Base-by-base conservation (phyloP, 2,888 invertebrate species). In the Cordylochernes scorpioides region DNA sequence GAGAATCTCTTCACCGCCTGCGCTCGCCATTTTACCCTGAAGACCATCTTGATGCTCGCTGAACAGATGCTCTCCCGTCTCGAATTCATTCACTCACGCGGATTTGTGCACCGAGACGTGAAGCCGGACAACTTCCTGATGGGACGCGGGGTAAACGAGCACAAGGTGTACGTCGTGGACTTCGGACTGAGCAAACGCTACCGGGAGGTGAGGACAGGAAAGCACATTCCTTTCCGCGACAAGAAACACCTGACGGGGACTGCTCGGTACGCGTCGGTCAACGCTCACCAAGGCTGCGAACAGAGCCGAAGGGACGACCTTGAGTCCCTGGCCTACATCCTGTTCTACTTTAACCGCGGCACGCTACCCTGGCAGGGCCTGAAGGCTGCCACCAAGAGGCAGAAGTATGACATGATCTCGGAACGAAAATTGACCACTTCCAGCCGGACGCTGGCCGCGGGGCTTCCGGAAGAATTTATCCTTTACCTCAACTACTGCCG, bases 281-380 rank as follows among this genome's bases (percentile, higher is more conserved):
- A 22, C 14, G 22, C 22, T 5, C 22, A 22, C 14, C 5, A 14
- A 22, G 22, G 22, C 5, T 12, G 26, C 54, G 88, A 91, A 59
- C 88, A 91, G 62, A 88, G 88, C 44, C 67, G 91, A 44, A 68
- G 91, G 49, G 91, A 94, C 54, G 91, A 94, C 61, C 63, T 94
- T 53, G 91, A 91, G 59, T 88, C 88, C 28, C 62, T 97, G 53
- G 97, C 94, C 42, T 97, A 97, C 54, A 91, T 97, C 46, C 67
- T 97, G 49, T 97, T 97, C 94, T 97, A 94, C 62, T 97, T 94
- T 57, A 84, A 91, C 58, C 66, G 88, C 44, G 97, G 97, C 44
- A 82, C 80, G 45, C 63, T 97, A 49, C 97, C 97, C 12, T 97
- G 97, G 97, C 97, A 97, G 59, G 94, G 94, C 10, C 62, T 97